phyloP scores from a whole-genome alignment of 1,140 invertebrate species.

The Drosophila dunni region DNA sequence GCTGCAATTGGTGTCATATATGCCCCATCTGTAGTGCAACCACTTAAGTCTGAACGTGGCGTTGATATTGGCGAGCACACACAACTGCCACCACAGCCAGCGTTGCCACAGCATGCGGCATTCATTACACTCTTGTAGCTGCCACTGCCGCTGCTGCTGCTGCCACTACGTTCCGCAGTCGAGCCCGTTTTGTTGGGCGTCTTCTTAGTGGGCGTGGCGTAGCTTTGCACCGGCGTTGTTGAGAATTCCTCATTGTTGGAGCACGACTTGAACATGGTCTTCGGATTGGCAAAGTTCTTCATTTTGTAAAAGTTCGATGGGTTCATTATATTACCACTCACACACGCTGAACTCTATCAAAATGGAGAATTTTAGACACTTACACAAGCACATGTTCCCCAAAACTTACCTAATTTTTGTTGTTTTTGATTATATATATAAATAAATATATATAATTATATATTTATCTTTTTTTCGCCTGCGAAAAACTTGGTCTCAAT shows the following conservation, averaged over 20 bases:
- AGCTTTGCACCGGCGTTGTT: constrained; percentile 33
- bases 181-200: not conserved
- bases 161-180: constrained; percentile 6
- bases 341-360: constrained; percentile 19
- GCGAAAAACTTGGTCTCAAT: constrained; percentile 33
- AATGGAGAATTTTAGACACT: not conserved
- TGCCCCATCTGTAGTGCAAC: not conserved
- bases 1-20: not conserved
- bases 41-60: constrained; percentile 22
- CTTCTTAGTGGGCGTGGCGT: not conserved
- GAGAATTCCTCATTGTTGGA: constrained; percentile 52
- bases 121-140: constrained; percentile 26
- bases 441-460: too few species aligned
- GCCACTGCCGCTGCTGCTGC: constrained; percentile 21
- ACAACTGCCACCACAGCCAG: constrained; percentile 12
- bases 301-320: constrained; percentile 59
- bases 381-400: too few species aligned
- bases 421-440: not conserved
- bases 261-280: constrained; percentile 57
- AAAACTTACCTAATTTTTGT: constrained; percentile 12
- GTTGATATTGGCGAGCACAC: constrained; percentile 23
- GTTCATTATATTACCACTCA: constrained; percentile 41
- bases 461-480: not conserved
- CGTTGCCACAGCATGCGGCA: constrained; percentile 1
- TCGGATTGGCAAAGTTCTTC: constrained; percentile 71